These are phyloP conservation scores for Ceyx melanurus DNA, from an alignment of 2,113 vertebrate species.

Conservation along the genomic window DNA sequence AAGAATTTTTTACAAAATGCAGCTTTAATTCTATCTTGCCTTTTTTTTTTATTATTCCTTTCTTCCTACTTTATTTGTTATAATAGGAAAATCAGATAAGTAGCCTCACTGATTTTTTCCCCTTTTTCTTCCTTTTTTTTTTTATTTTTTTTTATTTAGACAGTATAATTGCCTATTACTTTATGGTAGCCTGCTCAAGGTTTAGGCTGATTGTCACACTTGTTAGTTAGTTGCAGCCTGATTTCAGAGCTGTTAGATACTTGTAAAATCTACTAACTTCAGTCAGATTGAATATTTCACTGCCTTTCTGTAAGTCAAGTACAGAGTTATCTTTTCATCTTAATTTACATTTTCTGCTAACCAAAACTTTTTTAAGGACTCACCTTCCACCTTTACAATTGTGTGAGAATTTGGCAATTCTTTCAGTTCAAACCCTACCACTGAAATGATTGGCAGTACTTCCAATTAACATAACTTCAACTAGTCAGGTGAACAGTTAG, in stretches of 20 bases:
- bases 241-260: background rate
- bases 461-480: constrained; percentile 66
- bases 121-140: background rate
- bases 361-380: constrained; percentile 3
- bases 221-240: background rate
- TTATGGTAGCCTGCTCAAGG: background rate
- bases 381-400: constrained; percentile 21
- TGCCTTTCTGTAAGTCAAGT: background rate
- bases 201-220: background rate
- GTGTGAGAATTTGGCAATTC: constrained; percentile 11
- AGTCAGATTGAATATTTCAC: background rate
- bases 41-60: background rate
- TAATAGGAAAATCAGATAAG: background rate
- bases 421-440: background rate
- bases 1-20: background rate
- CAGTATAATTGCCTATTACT: background rate
- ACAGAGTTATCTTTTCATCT: background rate
- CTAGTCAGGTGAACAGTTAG: constrained; percentile 35
- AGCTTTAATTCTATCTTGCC: background rate
- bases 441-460: constrained; percentile 48
- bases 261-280: background rate
- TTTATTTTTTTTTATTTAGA: background rate
- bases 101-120: background rate
- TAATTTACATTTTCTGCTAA: constrained; percentile 6
- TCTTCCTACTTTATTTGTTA: background rate